phyloP scores from a whole-genome alignment of 2,888 invertebrate species.

The Dynastes maya region DNA sequence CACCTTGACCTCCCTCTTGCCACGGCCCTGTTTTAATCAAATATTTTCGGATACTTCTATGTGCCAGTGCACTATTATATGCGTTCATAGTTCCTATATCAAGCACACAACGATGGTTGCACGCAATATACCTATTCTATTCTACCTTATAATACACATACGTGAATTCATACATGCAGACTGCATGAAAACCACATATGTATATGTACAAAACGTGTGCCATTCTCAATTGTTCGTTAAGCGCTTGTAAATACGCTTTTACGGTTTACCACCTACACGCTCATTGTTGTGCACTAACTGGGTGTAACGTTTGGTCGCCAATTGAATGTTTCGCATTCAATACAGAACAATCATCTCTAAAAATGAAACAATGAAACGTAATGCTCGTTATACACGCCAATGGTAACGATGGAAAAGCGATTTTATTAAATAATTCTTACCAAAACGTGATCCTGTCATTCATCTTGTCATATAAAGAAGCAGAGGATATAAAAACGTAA shows the following conservation, averaged over 20 bases:
- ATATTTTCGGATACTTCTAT: no score
- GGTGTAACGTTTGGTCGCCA: slow-evolving; percentile 43
- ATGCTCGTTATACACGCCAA: not conserved
- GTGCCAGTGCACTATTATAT: no score
- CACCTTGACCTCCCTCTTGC: no score
- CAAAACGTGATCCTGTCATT: no score
- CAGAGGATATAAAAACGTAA: no score
- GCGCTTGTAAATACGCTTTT: slow-evolving; percentile 48
- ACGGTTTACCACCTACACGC: slow-evolving; percentile 44
- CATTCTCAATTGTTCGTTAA: slow-evolving; percentile 44
- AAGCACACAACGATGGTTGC: no score
- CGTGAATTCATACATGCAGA: not conserved
- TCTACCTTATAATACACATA: no score
- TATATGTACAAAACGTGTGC: not conserved
- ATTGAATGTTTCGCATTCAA: slow-evolving; percentile 48
- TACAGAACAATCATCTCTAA: slow-evolving; percentile 49
- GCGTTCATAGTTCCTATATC: no score
- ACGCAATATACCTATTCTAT: no score
- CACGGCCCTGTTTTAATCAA: no score
- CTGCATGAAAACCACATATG: slow-evolving; percentile 18
- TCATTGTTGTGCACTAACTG: slow-evolving; percentile 47
- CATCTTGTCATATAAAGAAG: not conserved
- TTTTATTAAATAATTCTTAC: no score
- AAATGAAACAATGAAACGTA: slow-evolving; percentile 42
- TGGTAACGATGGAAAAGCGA: no score